These are phyloP conservation scores for Parascotia fuliginaria DNA, from an alignment of 2,888 invertebrate genomes.

Conservation along the genomic window DNA sequence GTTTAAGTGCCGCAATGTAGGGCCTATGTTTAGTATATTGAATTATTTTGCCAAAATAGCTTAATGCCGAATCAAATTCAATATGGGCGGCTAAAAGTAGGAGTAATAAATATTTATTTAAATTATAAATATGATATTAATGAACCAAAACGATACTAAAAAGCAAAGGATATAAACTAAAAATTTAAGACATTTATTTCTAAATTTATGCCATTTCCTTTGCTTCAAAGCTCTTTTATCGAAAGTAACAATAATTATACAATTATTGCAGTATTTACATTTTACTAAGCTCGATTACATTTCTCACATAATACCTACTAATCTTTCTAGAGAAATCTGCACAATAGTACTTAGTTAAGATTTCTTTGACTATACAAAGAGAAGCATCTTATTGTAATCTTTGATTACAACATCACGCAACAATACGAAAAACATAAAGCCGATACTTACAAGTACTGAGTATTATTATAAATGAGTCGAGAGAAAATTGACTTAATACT, in stretches of 20 bases:
- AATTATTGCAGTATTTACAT: no score
- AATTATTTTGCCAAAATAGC: no score
- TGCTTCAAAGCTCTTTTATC: no score
- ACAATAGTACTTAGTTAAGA: constrained; percentile 10
- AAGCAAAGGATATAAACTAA: no score
- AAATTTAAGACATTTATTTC: no score
- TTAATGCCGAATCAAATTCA: no score
- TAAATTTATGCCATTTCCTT: no score
- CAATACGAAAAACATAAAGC: constrained; percentile 37
- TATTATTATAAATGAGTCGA: background rate
- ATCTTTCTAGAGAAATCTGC: constrained; percentile 17
- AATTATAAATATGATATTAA: no score
- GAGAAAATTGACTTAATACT: background rate
- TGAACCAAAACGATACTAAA: no score
- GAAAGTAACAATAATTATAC: background rate
- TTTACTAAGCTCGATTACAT: constrained; percentile 1
- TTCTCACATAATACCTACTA: constrained; percentile 5
- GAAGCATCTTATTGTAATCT: constrained; percentile 20
- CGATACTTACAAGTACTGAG: background rate
- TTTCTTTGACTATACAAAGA: constrained; percentile 16
- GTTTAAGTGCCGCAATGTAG: background rate
- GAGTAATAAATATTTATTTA: no score
- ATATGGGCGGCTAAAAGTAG: no score
- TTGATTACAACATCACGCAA: constrained; percentile 51
- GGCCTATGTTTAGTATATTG: no score